Evolutionary conservation across 2,113 vertebrate species (phyloP).

Genomic region (Cromileptes altivelis): DNA sequence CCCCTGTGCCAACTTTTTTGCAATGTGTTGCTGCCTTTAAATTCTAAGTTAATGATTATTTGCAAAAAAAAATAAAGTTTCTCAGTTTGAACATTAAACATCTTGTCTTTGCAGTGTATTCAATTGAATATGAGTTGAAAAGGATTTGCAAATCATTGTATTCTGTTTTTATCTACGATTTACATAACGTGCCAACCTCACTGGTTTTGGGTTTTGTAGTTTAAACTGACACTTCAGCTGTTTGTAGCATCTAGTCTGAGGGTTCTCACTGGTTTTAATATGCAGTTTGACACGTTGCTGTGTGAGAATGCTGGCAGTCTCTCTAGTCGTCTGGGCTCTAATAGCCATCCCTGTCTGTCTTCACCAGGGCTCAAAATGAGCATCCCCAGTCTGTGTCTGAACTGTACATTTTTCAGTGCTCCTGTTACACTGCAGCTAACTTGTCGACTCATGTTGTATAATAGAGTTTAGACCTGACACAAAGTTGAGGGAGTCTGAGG

Average conservation of each 20-base stretch:
- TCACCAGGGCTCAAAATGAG: neutral
- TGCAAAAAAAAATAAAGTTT: too few relatives aligned
- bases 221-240: neutral
- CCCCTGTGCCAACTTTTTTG: too few relatives aligned
- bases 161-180: too few relatives aligned
- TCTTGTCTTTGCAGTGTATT: too few relatives aligned
- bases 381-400: neutral
- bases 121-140: too few relatives aligned
- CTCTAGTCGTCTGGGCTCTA: neutral
- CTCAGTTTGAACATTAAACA: too few relatives aligned
- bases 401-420: neutral
- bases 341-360: neutral
- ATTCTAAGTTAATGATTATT: too few relatives aligned
- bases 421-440: neutral
- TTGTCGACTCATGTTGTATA: slow-evolving; percentile 5
- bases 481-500: slow-evolving; percentile 23
- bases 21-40: too few relatives aligned
- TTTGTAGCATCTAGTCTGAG: slow-evolving; percentile 6
- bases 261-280: neutral
- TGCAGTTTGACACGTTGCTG: neutral
- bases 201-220: too few relatives aligned
- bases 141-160: too few relatives aligned
- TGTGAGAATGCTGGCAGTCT: neutral
- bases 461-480: slow-evolving; percentile 32
- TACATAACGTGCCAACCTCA: too few relatives aligned